These are phyloP conservation scores for Gnatocerus cornutus DNA, from an alignment of 2,888 invertebrate genomes.

Conservation along the genomic window DNA sequence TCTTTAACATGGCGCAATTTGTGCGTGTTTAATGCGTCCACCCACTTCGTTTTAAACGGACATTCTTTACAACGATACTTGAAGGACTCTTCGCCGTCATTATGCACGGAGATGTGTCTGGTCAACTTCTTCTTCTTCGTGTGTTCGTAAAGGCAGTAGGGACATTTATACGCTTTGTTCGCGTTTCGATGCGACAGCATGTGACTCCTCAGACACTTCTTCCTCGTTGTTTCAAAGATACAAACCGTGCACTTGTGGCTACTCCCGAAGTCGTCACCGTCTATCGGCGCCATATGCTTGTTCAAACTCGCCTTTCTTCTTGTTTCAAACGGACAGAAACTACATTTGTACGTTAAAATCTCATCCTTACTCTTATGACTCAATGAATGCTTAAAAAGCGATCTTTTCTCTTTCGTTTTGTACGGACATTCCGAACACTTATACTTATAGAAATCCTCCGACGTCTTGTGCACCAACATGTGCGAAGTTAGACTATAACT, in stretches of 20 bases:
- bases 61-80: slow-evolving; percentile 43
- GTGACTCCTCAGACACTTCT: slow-evolving; percentile 45
- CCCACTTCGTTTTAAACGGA: slow-evolving; percentile 44
- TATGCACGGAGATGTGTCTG: slow-evolving; percentile 40
- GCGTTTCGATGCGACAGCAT: slow-evolving; percentile 42
- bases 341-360: slow-evolving; percentile 46
- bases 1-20: slow-evolving; percentile 42
- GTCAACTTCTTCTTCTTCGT: slow-evolving; percentile 43
- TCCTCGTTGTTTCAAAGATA: slow-evolving; percentile 32
- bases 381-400: slow-evolving; percentile 46
- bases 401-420: slow-evolving; percentile 49
- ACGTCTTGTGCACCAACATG: slow-evolving; percentile 45
- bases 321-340: slow-evolving; percentile 49
- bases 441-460: slow-evolving; percentile 48
- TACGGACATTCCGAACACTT: slow-evolving; percentile 48
- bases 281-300: slow-evolving; percentile 31
- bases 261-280: slow-evolving; percentile 28
- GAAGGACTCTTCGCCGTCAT: slow-evolving; percentile 34
- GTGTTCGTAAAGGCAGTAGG: slow-evolving; percentile 40
- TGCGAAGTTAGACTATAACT: slow-evolving; percentile 49
- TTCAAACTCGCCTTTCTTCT: slow-evolving; percentile 45
- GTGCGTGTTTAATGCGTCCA: slow-evolving; percentile 42
- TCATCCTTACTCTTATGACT: slow-evolving; percentile 45
- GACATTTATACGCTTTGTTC: slow-evolving; percentile 41
- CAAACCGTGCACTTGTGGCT: slow-evolving; percentile 39